These are phyloP conservation scores for Aythya baeri DNA, from an alignment of 2,113 vertebrate genomes.

Conservation along the genomic window DNA sequence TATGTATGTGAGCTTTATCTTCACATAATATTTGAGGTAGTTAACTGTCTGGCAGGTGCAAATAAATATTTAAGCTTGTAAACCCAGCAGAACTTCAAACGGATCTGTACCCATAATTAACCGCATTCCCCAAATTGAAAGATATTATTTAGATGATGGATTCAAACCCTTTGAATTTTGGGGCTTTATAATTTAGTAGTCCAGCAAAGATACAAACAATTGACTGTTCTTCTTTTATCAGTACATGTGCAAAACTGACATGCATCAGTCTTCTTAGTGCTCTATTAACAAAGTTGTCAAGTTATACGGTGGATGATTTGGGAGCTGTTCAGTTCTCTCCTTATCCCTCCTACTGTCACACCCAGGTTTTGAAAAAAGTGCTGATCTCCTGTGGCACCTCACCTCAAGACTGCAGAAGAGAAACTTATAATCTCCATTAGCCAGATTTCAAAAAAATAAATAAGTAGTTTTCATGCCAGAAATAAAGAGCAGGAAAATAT, in stretches of 20 bases:
- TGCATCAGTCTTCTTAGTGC: background rate
- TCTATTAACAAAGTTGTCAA: background rate
- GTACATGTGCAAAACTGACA: background rate
- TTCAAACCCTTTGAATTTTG: slow-evolving; percentile 11
- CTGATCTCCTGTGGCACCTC: background rate
- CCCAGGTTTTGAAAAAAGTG: background rate
- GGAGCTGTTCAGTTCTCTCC: background rate
- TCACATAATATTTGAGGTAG: slow-evolving; percentile 7
- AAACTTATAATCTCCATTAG: background rate
- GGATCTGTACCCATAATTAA: slow-evolving; percentile 13
- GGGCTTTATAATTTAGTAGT: slow-evolving; percentile 19
- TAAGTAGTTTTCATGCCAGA: background rate
- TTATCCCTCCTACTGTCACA: background rate
- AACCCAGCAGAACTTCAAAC: slow-evolving; percentile 48
- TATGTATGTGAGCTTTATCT: slow-evolving; percentile 19
- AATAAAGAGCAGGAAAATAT: background rate
- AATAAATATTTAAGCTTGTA: slow-evolving; percentile 57
- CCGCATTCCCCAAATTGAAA: slow-evolving; percentile 18
- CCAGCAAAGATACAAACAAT: slow-evolving; percentile 5
- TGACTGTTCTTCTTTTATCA: background rate
- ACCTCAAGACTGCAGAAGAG: background rate
- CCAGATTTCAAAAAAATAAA: rapidly evolving
- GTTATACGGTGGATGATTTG: background rate
- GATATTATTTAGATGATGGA: background rate
- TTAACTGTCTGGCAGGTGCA: slow-evolving; percentile 41